Evolutionary conservation across 2,797 vertebrate species (phyloP).

Genomic region (Siniperca obscura): DNA sequence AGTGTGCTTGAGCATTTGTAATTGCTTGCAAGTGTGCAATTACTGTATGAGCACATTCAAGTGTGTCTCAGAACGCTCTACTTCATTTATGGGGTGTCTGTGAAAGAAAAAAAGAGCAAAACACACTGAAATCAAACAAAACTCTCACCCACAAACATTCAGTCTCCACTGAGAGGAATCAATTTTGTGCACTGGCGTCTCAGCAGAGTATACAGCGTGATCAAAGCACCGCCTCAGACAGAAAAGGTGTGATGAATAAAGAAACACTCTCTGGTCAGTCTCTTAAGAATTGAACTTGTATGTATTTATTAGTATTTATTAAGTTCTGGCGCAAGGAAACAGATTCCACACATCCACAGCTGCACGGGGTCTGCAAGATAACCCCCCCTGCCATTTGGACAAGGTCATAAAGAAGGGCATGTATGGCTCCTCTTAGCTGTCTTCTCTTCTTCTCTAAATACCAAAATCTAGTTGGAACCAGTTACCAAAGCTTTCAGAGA

Average conservation of each 20-base stretch:
- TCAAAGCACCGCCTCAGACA: background rate
- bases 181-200: background rate
- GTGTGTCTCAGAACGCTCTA: background rate
- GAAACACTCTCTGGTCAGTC: background rate
- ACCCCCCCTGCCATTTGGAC: background rate
- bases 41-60: conserved; percentile 7
- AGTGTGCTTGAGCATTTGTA: background rate
- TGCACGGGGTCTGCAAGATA: background rate
- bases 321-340: background rate
- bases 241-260: background rate
- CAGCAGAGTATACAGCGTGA: background rate
- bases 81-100: background rate
- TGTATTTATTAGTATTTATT: background rate
- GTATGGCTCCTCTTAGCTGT: background rate
- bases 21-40: conserved; percentile 31
- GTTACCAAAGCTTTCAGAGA: conserved; percentile 18
- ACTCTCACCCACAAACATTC: background rate
- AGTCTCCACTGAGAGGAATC: background rate
- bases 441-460: background rate
- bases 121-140: conserved; percentile 1
- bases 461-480: background rate
- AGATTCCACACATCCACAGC: background rate
- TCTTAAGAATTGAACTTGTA: background rate
- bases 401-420: background rate
- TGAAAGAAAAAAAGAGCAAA: conserved; percentile 1